Conservation (phyloP, 2,113 vertebrate species). For the Mungos mungo region DNA sequence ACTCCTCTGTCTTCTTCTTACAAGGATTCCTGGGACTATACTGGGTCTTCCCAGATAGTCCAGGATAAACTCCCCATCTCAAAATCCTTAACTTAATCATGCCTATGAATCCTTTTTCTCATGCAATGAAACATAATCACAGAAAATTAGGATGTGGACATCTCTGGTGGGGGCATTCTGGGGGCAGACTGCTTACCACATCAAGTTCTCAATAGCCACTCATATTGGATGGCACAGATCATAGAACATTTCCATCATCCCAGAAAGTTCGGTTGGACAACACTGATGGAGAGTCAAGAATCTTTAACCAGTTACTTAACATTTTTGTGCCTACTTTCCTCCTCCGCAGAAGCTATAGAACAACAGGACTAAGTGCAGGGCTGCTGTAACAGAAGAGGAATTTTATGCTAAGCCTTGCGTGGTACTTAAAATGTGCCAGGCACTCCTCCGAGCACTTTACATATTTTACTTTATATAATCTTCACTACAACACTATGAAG, state of each 20-base stretch:
- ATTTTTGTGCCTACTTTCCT: neutral
- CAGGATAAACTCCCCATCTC: neutral
- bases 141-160: neutral
- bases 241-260: neutral
- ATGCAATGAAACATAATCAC: neutral
- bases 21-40: neutral
- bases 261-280: neutral
- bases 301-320: neutral
- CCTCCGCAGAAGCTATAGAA: neutral
- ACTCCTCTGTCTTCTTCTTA: neutral
- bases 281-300: neutral
- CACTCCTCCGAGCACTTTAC: neutral
- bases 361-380: neutral
- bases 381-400: neutral
- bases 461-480: neutral
- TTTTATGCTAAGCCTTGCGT: neutral
- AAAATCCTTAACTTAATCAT: neutral
- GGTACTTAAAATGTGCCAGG: neutral
- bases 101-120: neutral
- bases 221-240: neutral
- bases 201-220: neutral
- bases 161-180: neutral
- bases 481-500: neutral
- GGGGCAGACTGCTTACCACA: neutral
- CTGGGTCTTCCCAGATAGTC: neutral